A percentile compares a stretch with the other conserved stretches of the same genome.
Evolutionary conservation across 35 echinoderm and acorn worm genomes (phyloP).

Genomic region (Apostichopus parvimensis): DNA sequence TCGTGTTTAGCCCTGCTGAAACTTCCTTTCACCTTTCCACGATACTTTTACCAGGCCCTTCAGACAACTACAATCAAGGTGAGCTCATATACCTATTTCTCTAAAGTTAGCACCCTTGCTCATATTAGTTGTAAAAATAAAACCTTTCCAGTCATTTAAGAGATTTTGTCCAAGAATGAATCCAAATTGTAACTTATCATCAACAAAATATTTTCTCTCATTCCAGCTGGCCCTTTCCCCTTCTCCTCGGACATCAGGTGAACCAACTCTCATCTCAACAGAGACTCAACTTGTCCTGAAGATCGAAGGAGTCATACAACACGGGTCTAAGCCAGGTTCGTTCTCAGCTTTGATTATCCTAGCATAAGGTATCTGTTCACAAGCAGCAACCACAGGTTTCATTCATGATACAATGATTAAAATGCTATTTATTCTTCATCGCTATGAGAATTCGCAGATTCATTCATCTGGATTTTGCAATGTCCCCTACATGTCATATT

Average conservation of each 20-base stretch:
- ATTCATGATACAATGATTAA: too few species aligned
- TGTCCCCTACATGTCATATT: too few species aligned
- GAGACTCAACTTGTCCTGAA: slow-evolving; percentile 89
- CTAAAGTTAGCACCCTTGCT: not conserved
- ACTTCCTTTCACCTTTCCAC: slow-evolving; percentile 83
- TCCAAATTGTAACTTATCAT: too few species aligned
- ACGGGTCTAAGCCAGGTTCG: slow-evolving; percentile 88
- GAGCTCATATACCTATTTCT: not conserved
- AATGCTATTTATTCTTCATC: too few species aligned
- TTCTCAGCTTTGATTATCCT: not conserved
- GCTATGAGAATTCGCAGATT: too few species aligned
- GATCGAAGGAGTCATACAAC: slow-evolving; percentile 97
- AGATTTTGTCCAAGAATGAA: not conserved
- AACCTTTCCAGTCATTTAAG: too few species aligned
- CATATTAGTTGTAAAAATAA: too few species aligned
- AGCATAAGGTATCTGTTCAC: too few species aligned
- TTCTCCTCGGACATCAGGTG: slow-evolving; percentile 67
- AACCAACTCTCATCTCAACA: slow-evolving; percentile 74
- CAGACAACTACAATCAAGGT: slow-evolving; percentile 99
- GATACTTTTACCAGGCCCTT: slow-evolving; percentile 93
- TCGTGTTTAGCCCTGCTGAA: slow-evolving; percentile 73
- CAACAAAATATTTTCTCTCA: slow-evolving; percentile 8
- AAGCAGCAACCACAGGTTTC: too few species aligned
- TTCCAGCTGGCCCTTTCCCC: slow-evolving; percentile 92
- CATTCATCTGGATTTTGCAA: too few species aligned